Evolutionary conservation across 2,797 vertebrate species (phyloP).

Genomic region (Sebastes baramenuke): DNA sequence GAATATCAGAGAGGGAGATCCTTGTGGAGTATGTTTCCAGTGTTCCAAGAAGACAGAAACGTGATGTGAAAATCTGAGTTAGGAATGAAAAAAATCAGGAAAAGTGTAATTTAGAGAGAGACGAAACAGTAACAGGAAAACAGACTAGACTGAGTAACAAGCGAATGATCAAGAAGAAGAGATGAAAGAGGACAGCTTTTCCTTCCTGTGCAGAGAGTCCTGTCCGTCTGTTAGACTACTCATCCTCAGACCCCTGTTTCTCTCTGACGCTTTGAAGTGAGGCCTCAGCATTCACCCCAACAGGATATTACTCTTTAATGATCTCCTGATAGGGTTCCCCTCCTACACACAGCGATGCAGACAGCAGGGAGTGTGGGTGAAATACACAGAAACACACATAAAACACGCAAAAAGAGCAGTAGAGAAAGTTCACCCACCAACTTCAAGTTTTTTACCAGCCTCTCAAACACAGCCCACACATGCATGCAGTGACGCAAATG

Average conservation of each 20-base stretch:
- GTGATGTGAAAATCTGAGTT: not conserved
- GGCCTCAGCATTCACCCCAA: not conserved
- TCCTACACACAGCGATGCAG: not conserved
- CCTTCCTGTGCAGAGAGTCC: slow-evolving; percentile 32
- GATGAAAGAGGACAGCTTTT: slow-evolving; percentile 39
- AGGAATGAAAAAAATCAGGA: not conserved
- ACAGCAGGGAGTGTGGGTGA: slow-evolving; percentile 17
- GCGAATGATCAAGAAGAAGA: slow-evolving; percentile 16
- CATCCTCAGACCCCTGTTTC: slow-evolving; percentile 39
- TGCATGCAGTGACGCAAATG: not conserved
- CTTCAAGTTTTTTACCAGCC: not conserved
- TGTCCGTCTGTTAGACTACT: slow-evolving; percentile 52
- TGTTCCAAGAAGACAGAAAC: not conserved
- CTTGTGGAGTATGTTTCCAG: not conserved
- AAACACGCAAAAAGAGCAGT: not conserved
- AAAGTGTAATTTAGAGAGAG: not conserved
- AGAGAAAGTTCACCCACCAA: not conserved
- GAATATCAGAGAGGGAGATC: not conserved
- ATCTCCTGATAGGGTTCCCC: slow-evolving; percentile 41
- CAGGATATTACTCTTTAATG: slow-evolving; percentile 70
- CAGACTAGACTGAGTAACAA: slow-evolving; percentile 1
- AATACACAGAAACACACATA: not conserved
- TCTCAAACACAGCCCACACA: not conserved
- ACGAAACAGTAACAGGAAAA: slow-evolving; percentile 10
- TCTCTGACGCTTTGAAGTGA: slow-evolving; percentile 58